Evolutionary conservation across 2,888 invertebrate species (phyloP).

Genomic region (Thumatha senex): DNA sequence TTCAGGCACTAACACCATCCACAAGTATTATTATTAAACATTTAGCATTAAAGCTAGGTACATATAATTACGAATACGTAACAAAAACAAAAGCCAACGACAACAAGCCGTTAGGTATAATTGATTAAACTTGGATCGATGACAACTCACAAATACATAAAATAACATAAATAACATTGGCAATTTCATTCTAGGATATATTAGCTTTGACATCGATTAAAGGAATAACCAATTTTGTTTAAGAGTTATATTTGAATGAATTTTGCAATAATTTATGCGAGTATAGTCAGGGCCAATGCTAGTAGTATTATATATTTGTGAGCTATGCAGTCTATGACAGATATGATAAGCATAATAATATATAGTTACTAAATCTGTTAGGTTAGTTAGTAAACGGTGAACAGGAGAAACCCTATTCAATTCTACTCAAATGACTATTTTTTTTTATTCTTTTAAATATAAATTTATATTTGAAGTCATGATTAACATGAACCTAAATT

Average conservation of each 20-base stretch:
- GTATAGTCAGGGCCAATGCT: no score
- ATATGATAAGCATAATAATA: no score
- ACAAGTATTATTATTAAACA: background rate
- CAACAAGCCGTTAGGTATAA: slow-evolving; percentile 25
- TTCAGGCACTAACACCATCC: slow-evolving; percentile 2
- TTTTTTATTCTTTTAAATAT: no score
- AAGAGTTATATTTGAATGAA: background rate
- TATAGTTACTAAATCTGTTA: background rate
- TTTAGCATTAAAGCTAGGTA: background rate
- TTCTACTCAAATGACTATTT: background rate
- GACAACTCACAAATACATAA: slow-evolving; percentile 19
- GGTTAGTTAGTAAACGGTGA: slow-evolving; percentile 16
- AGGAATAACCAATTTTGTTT: no score
- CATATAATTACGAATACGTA: slow-evolving; percentile 19
- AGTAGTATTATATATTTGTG: background rate
- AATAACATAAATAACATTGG: no score
- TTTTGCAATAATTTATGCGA: no score
- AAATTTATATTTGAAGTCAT: no score
- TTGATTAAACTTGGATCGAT: slow-evolving; percentile 14
- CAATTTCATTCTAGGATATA: no score
- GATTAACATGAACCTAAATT: no score
- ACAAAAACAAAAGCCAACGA: slow-evolving; percentile 21
- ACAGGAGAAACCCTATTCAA: slow-evolving; percentile 3
- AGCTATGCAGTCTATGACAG: slow-evolving; percentile 16
- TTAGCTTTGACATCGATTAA: no score